Conservation (phyloP, 2,888 invertebrate genomes). For the Drosophila neonasuta region DNA sequence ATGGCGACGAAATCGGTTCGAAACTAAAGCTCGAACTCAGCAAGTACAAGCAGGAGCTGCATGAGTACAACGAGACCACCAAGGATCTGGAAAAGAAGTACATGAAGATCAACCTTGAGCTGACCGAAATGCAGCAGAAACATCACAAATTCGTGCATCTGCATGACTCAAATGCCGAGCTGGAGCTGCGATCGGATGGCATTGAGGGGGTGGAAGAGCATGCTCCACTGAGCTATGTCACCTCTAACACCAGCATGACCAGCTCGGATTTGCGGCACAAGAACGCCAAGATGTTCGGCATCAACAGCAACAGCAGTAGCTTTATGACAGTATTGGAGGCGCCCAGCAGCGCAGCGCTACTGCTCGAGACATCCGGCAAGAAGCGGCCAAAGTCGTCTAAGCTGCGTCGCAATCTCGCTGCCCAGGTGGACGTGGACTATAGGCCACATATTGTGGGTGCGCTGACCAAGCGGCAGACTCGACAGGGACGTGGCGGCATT, state of each 20-base stretch:
- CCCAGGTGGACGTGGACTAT: conserved; percentile 29
- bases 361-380: conserved; percentile 17
- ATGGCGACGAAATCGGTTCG: conserved; percentile 50
- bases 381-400: conserved; percentile 22
- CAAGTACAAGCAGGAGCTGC: conserved; percentile 76
- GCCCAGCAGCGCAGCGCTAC: conserved; percentile 45
- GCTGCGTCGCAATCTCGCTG: conserved; percentile 20
- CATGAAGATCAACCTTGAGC: conserved; percentile 75
- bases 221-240: conserved; percentile 18
- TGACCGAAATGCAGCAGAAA: conserved; percentile 77
- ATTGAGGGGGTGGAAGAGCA: conserved; percentile 24
- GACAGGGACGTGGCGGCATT: conserved; percentile 14
- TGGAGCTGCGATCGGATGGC: conserved; percentile 21
- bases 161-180: conserved; percentile 25
- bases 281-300: conserved; percentile 57
- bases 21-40: conserved; percentile 70
- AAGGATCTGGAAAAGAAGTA: conserved; percentile 77
- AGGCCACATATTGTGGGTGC: conserved; percentile 31
- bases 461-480: conserved; percentile 21
- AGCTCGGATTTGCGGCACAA: conserved; percentile 65
- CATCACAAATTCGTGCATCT: conserved; percentile 67
- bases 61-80: conserved; percentile 75
- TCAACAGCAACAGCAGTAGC: conserved; percentile 57
- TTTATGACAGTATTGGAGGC: conserved; percentile 61
- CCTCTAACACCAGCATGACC: conserved; percentile 52